These are phyloP conservation scores for Eristalis pertinax DNA, from an alignment of 2,888 invertebrate genomes.

Conservation along the genomic window DNA sequence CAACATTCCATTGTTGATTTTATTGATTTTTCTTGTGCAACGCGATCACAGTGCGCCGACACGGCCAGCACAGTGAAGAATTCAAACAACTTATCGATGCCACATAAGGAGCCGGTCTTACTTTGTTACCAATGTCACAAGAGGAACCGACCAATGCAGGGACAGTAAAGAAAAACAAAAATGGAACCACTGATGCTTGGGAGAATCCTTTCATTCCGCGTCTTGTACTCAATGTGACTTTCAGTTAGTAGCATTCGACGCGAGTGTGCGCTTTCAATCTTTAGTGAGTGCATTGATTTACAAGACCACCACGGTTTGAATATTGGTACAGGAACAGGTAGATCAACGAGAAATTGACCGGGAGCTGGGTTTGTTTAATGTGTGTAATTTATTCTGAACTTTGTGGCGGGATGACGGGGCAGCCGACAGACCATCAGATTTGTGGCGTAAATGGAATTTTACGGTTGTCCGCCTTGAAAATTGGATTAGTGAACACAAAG, in stretches of 20 bases:
- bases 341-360: slow-evolving; percentile 53
- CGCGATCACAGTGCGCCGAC: slow-evolving; percentile 22
- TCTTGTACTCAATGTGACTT: slow-evolving; percentile 53
- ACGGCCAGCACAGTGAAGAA: slow-evolving; percentile 3
- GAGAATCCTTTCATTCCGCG: slow-evolving; percentile 71
- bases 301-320: slow-evolving; percentile 65
- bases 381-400: slow-evolving; percentile 59
- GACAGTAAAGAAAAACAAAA: slow-evolving; percentile 33
- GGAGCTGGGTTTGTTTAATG: slow-evolving; percentile 48
- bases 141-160: slow-evolving; percentile 35
- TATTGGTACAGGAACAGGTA: slow-evolving; percentile 56
- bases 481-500: slow-evolving; percentile 55
- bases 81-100: slow-evolving; percentile 42
- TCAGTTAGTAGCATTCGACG: slow-evolving; percentile 31
- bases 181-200: slow-evolving; percentile 34
- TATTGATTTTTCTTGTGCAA: slow-evolving; percentile 52
- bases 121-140: slow-evolving; percentile 50
- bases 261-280: slow-evolving; percentile 30
- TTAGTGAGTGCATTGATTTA: slow-evolving; percentile 63
- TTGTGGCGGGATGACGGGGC: slow-evolving; percentile 53
- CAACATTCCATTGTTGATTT: slow-evolving; percentile 58
- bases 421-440: slow-evolving; percentile 54
- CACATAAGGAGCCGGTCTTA: slow-evolving; percentile 60
- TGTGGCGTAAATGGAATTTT: slow-evolving; percentile 52
- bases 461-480: slow-evolving; percentile 53